Evolutionary conservation across 2,797 vertebrate species (phyloP), one percentile per base, ranked within the genome.

Genomic region (Sebastes wilsoni): DNA sequence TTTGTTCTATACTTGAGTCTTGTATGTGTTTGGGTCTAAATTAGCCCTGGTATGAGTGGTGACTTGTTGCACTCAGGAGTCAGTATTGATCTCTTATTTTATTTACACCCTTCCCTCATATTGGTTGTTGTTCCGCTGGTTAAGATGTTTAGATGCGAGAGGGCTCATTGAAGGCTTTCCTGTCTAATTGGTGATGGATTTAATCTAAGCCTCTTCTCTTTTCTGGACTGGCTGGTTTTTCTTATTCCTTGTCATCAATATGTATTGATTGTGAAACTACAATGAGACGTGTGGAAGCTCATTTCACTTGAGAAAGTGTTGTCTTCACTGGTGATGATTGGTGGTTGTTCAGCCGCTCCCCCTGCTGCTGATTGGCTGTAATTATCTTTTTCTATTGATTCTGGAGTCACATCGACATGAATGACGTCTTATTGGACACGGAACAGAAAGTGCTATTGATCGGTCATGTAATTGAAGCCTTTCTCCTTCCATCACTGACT

Each of bases 371-470:
- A 88, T 88, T 84, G 84, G 77, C 72, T 84, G 77, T 79, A 73
- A 84, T 86, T 79, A 75, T 87, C 76, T 81, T 49, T 79, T 79
- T 61, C 34, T 60, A 81, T 84, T 84, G 79, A 87, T 77, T 75
- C n/a, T 59, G 9, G 71, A 71, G 72, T 82, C 77, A 32, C 12
- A 52, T 66, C 79, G 75, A 69, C 72, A 75, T 80, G 72, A 93
- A 62, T 34, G 59, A 88, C 79, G 58, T 30, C 34, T 77, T 69
- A 85, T 67, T 81, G 70, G 28, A 55, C 25, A 23, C 9, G 4
- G 68, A 80, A 66, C 62, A 83, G 54, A 77, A 84, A 87, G 49
- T 78, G 68, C 38, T 87, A 87, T 89, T 79, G 82, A 91, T 82
- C 77, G 62, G 42, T 80, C 6, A 1, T 84, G 70, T 81, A 87